phyloP scores from a whole-genome alignment of 1,140 invertebrate species.

The Anoplophora glabripennis region DNA sequence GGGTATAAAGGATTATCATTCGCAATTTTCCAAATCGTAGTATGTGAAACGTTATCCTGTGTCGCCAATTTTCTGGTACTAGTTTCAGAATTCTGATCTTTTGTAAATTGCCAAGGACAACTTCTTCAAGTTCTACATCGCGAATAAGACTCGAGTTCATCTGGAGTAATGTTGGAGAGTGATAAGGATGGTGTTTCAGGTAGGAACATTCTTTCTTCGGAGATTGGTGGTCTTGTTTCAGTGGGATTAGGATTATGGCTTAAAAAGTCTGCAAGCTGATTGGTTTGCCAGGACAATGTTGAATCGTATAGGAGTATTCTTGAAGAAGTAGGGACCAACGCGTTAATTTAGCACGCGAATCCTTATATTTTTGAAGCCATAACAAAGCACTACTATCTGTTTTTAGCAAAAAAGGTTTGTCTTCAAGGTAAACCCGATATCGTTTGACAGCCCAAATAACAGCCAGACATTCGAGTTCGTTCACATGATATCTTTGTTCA shows the following conservation, averaged over 20 bases:
- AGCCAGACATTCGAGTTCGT: slow-evolving; percentile 50
- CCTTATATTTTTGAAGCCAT: slow-evolving; percentile 34
- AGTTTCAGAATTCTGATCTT: no score
- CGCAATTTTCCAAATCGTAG: no score
- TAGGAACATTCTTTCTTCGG: not conserved
- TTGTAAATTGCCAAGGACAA: no score
- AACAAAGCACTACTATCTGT: slow-evolving; percentile 21
- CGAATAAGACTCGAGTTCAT: not conserved
- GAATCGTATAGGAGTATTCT: slow-evolving; percentile 28
- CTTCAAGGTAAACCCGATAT: slow-evolving; percentile 41
- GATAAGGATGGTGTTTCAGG: no score
- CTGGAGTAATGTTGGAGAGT: no score
- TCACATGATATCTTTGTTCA: slow-evolving; percentile 22
- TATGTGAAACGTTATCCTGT: no score
- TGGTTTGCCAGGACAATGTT: slow-evolving; percentile 31
- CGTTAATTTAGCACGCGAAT: slow-evolving; percentile 34
- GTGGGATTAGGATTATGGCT: slow-evolving; percentile 13
- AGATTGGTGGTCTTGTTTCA: not conserved
- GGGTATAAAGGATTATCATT: no score
- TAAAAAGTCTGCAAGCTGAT: slow-evolving; percentile 33
- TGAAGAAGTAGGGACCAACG: slow-evolving; percentile 37
- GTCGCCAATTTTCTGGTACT: no score
- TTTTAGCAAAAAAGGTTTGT: slow-evolving; percentile 18
- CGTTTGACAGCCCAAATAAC: slow-evolving; percentile 48
- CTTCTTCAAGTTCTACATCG: no score